Base-by-base conservation (phyloP, 2,113 vertebrate species). In the Amazona vittata region DNA sequence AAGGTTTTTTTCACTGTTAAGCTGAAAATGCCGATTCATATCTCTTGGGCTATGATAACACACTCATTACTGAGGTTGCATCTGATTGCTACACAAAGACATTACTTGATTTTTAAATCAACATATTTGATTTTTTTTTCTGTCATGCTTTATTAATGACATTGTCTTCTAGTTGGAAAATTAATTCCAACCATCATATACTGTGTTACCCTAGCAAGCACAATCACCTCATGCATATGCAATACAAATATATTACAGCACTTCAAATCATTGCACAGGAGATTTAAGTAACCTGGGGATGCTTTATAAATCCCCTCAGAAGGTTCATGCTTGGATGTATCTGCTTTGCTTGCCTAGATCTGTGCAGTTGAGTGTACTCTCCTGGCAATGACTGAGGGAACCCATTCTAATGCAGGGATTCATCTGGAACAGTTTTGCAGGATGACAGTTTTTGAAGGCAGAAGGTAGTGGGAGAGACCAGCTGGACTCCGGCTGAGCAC, bases 31-130 rank as follows among this genome's bases (percentile, higher is more conserved):
- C 21, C 19, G 65, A 4, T 29, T 88, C 1, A 0, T 68, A 4
- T 89, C 55, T 93, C 4, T 4, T 73, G 70, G 47, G 53, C 59
- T 94, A 46, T 67, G 47, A 59, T 73, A 93, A 87, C 53, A 84
- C 10, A 18, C 52, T 93, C 11, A 8, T 94, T 94, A 64, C 41
- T 89, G 84, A 85, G 69, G 25, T 67, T 63, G 20, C 93, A 84
- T 90, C 82, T 82, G 82, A 89, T 82, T 91, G 59, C 41, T 87
- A 49, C 50, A 85, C 52, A 76, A 85, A 96, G 62, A 33, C 13
- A 33, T 87, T 83, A 53, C 67, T 83, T 91, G 78, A 69, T 93
- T 93, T 95, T 95, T 63, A 85, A 91, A 94, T 76, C 89, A 96
- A 85, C 37, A 29, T 80, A 79, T 86, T 89, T 73, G 83, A 43